A percentile compares a stretch with the other conserved stretches of the same genome.
Evolutionary conservation across 2,113 vertebrate species (phyloP).

Genomic region (Anthoscopus minutus): DNA sequence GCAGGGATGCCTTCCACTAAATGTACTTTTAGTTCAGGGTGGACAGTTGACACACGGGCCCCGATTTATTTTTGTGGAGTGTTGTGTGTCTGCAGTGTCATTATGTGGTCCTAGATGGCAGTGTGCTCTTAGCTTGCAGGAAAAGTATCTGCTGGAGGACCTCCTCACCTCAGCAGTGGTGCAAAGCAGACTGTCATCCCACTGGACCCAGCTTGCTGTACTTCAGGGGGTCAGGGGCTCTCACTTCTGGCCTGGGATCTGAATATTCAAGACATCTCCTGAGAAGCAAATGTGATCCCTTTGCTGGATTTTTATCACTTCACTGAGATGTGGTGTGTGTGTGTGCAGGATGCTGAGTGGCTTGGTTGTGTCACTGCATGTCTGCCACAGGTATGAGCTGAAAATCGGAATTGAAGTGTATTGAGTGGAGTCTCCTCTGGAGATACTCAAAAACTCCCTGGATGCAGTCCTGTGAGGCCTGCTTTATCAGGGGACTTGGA

Average conservation of each 20-base stretch:
- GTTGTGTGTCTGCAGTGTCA: background rate
- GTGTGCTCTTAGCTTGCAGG: background rate
- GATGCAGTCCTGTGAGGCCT: background rate
- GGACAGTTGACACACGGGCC: background rate
- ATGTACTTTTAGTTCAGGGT: background rate
- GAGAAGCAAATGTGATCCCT: background rate
- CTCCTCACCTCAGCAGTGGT: background rate
- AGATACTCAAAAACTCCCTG: background rate
- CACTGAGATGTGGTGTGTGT: background rate
- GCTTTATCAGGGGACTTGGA: background rate
- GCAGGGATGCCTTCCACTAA: background rate
- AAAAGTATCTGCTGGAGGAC: background rate
- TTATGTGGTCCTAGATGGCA: background rate
- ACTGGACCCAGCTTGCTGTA: background rate
- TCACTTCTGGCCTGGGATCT: background rate
- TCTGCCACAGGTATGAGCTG: background rate
- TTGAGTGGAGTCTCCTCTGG: background rate
- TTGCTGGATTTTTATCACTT: background rate
- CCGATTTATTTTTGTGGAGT: accelerated
- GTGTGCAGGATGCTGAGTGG: background rate
- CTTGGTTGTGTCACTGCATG: background rate
- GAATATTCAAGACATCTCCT: background rate
- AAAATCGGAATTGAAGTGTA: background rate
- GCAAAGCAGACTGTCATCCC: background rate
- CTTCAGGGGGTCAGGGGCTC: background rate